phyloP scores from a whole-genome alignment of 1,140 invertebrate genomes.

The Sitodiplosis mosellana region DNA sequence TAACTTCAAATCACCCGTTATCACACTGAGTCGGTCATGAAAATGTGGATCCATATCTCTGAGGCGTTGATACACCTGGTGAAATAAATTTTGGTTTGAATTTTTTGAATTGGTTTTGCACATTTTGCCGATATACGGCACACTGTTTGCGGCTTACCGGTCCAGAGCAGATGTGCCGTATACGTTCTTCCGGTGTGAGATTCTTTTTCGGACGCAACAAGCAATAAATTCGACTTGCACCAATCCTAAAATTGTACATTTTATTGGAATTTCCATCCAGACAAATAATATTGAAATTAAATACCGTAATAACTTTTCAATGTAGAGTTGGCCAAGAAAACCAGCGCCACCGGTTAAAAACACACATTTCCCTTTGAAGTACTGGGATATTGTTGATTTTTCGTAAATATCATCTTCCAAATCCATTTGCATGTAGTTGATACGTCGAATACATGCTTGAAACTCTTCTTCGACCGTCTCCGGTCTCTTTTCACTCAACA shows the following conservation, averaged over 20 bases:
- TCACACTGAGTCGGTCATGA: slow-evolving; percentile 3
- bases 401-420: too few species aligned
- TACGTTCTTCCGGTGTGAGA: background rate
- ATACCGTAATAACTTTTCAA: slow-evolving; percentile 5
- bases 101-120: too few species aligned
- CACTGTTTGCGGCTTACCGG: background rate
- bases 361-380: slow-evolving; percentile 12
- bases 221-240: background rate
- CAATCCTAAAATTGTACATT: background rate
- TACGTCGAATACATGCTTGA: too few species aligned
- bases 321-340: slow-evolving; percentile 3
- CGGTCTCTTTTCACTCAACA: too few species aligned
- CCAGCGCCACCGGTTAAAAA: slow-evolving; percentile 14
- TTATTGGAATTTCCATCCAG: background rate
- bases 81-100: background rate
- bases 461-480: too few species aligned
- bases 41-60: background rate
- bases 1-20: slow-evolving; percentile 13
- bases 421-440: too few species aligned
- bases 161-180: background rate
- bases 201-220: background rate
- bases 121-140: too few species aligned
- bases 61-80: too few species aligned
- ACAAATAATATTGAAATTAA: background rate
- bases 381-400: slow-evolving; percentile 8